Conservation (phyloP, 1,140 invertebrate species). For the Ceratosolen fusciceps region DNA sequence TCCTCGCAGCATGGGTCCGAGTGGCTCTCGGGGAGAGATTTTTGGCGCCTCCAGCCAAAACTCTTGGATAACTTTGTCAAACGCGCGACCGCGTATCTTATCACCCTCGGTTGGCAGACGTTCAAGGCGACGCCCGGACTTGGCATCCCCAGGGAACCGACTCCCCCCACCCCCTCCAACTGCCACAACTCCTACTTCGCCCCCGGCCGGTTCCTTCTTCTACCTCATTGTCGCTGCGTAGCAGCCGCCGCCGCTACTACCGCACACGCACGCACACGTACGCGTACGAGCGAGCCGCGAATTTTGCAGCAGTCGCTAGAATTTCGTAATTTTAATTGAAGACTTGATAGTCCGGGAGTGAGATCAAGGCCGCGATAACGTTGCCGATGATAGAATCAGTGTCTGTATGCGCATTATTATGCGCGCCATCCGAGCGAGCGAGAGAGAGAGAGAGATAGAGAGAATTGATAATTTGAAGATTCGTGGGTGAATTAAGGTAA, state of each 20-base stretch:
- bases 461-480: background rate
- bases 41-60: conserved; percentile 58
- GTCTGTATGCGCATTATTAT: too few species aligned
- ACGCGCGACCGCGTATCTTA: conserved; percentile 33
- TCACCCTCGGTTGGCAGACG: conserved; percentile 59
- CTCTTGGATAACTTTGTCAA: conserved; percentile 53
- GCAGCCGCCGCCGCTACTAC: too few species aligned
- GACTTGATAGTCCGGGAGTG: conserved; percentile 63
- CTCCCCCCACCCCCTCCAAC: background rate
- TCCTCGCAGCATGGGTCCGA: background rate
- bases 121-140: conserved; percentile 54
- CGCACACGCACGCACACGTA: too few species aligned
- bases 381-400: background rate
- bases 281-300: too few species aligned
- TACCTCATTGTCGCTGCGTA: too few species aligned
- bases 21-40: conserved; percentile 53
- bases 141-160: background rate
- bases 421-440: background rate
- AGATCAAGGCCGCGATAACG: conserved; percentile 53
- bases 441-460: background rate
- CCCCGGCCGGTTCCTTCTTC: too few species aligned
- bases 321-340: conserved; percentile 69
- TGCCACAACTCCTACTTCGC: too few species aligned
- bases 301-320: too few species aligned
- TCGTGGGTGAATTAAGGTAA: background rate